Percentiles rank a stretch among this genome's conserved stretches.
phyloP scores from a whole-genome alignment of 92 coral and sea anemone species.

The Zoanthus sansibaricus region DNA sequence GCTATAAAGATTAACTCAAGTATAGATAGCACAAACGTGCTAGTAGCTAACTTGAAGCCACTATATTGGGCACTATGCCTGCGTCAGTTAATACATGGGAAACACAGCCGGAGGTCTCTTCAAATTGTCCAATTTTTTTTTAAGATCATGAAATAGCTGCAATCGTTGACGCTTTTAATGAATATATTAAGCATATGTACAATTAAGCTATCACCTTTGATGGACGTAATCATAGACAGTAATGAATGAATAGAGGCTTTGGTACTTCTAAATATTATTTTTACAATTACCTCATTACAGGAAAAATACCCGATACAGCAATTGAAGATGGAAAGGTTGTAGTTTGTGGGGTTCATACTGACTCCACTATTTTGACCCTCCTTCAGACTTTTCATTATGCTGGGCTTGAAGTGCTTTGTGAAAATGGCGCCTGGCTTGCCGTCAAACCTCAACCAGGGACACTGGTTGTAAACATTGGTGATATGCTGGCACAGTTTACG shows the following conservation, averaged over 20 bases:
- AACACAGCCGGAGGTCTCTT: too few relatives aligned
- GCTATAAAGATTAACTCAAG: too few relatives aligned
- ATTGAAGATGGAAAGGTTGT: constrained; percentile 54
- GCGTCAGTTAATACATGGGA: too few relatives aligned
- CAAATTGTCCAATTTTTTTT: too few relatives aligned
- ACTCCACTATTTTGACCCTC: constrained; percentile 57
- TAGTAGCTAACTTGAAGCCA: too few relatives aligned
- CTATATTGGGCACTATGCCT: too few relatives aligned
- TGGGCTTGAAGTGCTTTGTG: constrained; percentile 54
- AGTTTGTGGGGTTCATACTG: constrained; percentile 58
- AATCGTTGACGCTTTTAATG: too few relatives aligned
- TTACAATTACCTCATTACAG: neutral
- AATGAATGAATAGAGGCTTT: neutral
- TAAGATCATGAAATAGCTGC: too few relatives aligned
- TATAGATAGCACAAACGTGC: too few relatives aligned
- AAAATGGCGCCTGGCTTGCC: constrained; percentile 51
- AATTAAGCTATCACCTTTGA: too few relatives aligned
- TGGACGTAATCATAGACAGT: too few relatives aligned
- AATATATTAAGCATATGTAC: too few relatives aligned
- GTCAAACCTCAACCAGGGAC: constrained; percentile 53
- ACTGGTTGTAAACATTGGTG: constrained; percentile 66
- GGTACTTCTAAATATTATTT: neutral
- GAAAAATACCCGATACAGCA: constrained; percentile 32
- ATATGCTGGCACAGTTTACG: constrained; percentile 54
- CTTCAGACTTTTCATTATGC: constrained; percentile 59